These are phyloP conservation scores for Pseudococcus viburni DNA, from an alignment of 2,888 invertebrate species.

Conservation along the genomic window DNA sequence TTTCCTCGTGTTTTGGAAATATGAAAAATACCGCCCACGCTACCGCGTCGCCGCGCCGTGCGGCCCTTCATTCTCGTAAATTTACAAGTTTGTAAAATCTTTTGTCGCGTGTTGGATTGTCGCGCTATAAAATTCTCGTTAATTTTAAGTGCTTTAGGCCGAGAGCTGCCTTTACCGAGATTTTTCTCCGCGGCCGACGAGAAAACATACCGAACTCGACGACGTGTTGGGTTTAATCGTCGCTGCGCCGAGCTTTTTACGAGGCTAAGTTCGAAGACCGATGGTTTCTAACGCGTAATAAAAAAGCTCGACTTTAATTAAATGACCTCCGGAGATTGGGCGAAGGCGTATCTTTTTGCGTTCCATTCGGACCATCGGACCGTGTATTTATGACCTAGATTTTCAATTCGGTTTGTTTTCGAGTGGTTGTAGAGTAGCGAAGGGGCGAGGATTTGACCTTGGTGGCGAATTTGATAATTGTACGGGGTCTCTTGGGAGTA, in stretches of 20 bases:
- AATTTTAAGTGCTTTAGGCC: constrained; percentile 36
- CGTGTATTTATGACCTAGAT: not conserved
- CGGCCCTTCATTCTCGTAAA: not conserved
- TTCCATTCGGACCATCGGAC: not conserved
- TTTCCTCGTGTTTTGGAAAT: constrained; percentile 30
- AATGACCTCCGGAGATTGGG: not conserved
- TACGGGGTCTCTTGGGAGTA: too few species aligned
- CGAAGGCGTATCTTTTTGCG: not conserved
- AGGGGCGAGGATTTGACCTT: too few species aligned
- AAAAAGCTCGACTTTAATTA: constrained; percentile 27
- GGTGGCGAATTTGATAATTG: too few species aligned
- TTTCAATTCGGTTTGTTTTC: not conserved
- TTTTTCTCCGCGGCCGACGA: not conserved
- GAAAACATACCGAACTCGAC: not conserved
- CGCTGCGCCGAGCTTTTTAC: not conserved
- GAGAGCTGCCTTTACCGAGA: not conserved
- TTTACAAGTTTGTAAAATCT: constrained; percentile 36
- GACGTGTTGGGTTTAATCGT: not conserved
- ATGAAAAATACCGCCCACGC: constrained; percentile 1
- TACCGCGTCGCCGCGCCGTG: not conserved
- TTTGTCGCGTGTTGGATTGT: constrained; percentile 18
- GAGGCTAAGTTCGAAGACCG: constrained; percentile 33
- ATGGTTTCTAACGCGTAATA: constrained; percentile 2
- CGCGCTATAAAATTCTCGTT: constrained; percentile 49
- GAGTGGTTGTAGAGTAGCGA: too few species aligned